Base-by-base conservation (phyloP, 2,113 vertebrate genomes). In the Oncorhynchus clarkii region DNA sequence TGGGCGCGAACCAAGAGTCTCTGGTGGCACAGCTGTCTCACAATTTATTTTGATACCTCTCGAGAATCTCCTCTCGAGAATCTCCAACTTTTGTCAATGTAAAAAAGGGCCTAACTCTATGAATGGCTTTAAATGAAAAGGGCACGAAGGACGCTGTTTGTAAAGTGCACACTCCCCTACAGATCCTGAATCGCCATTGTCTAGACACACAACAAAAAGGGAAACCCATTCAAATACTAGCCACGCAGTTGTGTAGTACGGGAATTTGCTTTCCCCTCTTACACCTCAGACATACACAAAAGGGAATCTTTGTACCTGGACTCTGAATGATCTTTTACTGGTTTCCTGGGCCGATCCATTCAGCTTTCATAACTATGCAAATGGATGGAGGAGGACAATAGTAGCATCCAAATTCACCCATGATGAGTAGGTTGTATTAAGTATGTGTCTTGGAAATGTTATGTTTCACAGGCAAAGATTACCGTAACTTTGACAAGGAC, bases 191-290 rank as follows among this genome's bases (percentile, higher is more conserved):
- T 72, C 76, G 51, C 87, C 78, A 90, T 93, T 93, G 92, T 93
- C 84, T 31, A 59, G 77, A 78, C 80, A 45, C 39, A 81, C 87
- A 87, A 90, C 87, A 88, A 85, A 86, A 88, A 87, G 89, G 89
- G 87, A 90, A 92, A 87, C 82, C 24, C 86, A 89, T 91, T 94
- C 89, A 93, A 94, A 93, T 85, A 57, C 70, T 67, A 67, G 71
- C 80, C 12, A 75, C 87, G 87, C 86, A 86, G 78, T 89, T 91
- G 88, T 84, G 87, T 75, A 6, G 86, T 85, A 88, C 80, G 88
- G 87, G 92, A 93, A 93, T 93, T 93, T 91, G 91, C 86, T 92
- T 93, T 88, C 76, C 88, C 80, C 85, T 92, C 87, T 92, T 90
- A 85, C 88, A 90, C 88, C 88, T 92, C 89, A 87, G 87, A 89